phyloP scores from a whole-genome alignment of 2,797 vertebrate genomes.

The Nannoperca australis region DNA sequence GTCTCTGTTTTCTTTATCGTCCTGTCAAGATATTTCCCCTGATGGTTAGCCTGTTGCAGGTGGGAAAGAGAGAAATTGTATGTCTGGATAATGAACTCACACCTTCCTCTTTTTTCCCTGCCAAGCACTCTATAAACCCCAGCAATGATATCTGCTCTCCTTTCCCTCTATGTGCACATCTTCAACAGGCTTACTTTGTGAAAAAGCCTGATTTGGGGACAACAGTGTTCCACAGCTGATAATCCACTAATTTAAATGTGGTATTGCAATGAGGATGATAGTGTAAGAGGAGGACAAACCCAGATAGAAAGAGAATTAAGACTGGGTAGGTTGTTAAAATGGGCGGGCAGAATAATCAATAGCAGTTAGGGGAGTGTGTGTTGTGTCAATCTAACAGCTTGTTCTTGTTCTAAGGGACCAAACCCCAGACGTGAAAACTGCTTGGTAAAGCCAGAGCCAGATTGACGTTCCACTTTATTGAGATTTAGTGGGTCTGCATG shows the following conservation, averaged over 20 bases:
- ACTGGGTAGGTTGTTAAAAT: constrained; percentile 50
- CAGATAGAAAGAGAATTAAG: constrained; percentile 58
- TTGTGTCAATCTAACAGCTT: constrained; percentile 79
- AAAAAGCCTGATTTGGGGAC: constrained; percentile 19
- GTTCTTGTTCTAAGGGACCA: constrained; percentile 71
- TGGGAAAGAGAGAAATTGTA: constrained; percentile 63
- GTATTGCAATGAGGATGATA: constrained; percentile 45
- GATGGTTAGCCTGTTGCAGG: constrained; percentile 72
- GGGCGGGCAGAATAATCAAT: constrained; percentile 75
- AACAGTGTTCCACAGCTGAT: constrained; percentile 59
- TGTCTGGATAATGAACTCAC: constrained; percentile 76
- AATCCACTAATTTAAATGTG: constrained; percentile 73
- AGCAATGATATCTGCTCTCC: constrained; percentile 40
- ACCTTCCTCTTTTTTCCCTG: constrained; percentile 53
- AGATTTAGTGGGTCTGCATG: constrained; percentile 74
- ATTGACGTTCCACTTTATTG: constrained; percentile 76
- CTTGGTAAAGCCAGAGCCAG: constrained; percentile 57
- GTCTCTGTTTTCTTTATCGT: constrained; percentile 76
- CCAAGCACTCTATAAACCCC: constrained; percentile 46
- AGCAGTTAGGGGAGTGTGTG: constrained; percentile 71
- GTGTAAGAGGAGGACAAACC: constrained; percentile 37
- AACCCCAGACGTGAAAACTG: constrained; percentile 61
- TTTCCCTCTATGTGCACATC: constrained; percentile 5
- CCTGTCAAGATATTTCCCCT: constrained; percentile 79
- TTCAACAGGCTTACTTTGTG: constrained; percentile 30